phyloP scores from a whole-genome alignment of 2,797 vertebrate genomes.

The Anguilla marmorata region DNA sequence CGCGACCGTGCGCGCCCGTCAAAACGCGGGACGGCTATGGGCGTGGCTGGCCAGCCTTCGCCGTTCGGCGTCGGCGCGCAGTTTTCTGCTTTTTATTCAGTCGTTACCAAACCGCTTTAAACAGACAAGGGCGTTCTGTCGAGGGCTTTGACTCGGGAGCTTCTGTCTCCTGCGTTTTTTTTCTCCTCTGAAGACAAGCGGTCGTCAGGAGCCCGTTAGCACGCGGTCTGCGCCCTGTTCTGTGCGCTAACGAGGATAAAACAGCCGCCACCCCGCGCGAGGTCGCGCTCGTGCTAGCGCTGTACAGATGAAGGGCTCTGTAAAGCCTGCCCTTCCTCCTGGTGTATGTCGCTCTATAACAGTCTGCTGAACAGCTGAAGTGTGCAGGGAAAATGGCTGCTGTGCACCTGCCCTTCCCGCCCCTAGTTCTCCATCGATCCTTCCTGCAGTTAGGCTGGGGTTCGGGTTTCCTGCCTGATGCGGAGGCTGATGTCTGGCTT shows the following conservation, averaged over 20 bases:
- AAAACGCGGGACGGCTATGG: not conserved
- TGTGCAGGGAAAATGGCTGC: too few species aligned
- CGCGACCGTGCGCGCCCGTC: not conserved
- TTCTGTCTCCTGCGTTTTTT: constrained; percentile 13
- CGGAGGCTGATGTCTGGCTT: too few species aligned
- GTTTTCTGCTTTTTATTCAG: not conserved
- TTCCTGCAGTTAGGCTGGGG: too few species aligned
- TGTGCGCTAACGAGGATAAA: not conserved
- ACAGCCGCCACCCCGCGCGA: not conserved
- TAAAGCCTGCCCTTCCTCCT: not conserved
- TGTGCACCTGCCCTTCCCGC: too few species aligned
- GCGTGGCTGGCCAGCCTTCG: not conserved
- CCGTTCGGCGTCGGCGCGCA: not conserved
- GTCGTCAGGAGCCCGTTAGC: constrained; percentile 9
- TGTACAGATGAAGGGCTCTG: constrained; percentile 1
- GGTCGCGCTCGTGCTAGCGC: not conserved
- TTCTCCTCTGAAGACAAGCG: too few species aligned
- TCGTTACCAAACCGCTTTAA: not conserved
- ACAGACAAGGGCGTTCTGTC: not conserved
- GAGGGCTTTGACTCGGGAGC: not conserved
- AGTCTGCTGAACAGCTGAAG: too few species aligned
- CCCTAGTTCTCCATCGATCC: too few species aligned
- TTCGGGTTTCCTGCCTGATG: too few species aligned
- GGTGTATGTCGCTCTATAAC: too few species aligned
- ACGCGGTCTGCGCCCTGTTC: constrained; percentile 6